Evolutionary conservation across 2,888 invertebrate species (phyloP), one percentile per base, ranked within the genome.

Genomic region (Beris morrisii): DNA sequence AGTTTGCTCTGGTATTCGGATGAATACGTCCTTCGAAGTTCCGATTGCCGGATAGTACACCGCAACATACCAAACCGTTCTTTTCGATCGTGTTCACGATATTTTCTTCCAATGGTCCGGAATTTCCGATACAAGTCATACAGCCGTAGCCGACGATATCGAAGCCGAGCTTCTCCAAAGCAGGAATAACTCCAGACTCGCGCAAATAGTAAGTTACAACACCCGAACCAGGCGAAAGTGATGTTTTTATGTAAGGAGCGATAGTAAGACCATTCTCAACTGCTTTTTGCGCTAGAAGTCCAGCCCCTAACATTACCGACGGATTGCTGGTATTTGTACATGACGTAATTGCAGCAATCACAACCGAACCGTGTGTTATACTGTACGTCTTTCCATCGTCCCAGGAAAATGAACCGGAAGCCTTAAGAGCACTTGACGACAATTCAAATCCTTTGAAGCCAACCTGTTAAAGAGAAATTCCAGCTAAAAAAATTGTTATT

Each of bases 51-150:
- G 97, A 97, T 0, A 99, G 83, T 0, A 99, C 96, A 0, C 97
- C 97, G 76, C 94, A 94, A 74, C 96, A 96, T 0, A 99, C 94
- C 52, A 98, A 83, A 77, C 93, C 93, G 76, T 95, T 94, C 89
- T 93, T 91, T 77, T 97, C 96, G 70, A 97, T 95, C 1, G 94
- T 94, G 74, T 92, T 91, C 0, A 89, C 90, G n/a, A 97, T 90
- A 73, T 90, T 86, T 59, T 97, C 96, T 64, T 93, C 92, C 0
- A 99, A 86, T 0, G 97, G 96, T 0, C 98, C 98, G 5, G 95
- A 95, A 83, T 99, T 99, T 0, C 98, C 98, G 73, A 99, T 99
- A 78, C 99, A 99, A 0, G 98, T 98, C 97, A 97, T 98, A 79
- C 99, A 99, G 0, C 98, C 98, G 76, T 97, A 99, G n/a, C 98